Evolutionary conservation across 2,113 vertebrate species (phyloP), one percentile per base, ranked within the genome.

Genomic region (Aix galericulata): DNA sequence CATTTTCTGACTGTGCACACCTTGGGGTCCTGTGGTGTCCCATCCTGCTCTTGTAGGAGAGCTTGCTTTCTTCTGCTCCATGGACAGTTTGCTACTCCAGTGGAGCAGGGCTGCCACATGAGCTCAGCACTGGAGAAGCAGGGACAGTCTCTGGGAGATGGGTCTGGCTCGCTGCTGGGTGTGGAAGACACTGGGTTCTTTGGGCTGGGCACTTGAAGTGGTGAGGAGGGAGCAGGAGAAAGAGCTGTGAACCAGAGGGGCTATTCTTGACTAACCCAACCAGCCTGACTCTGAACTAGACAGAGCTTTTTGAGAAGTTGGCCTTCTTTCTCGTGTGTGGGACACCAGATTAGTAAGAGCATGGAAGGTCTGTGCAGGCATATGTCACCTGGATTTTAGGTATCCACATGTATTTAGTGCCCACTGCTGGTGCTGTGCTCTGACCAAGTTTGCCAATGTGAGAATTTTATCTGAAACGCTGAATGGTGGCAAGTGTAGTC

Each of bases 151-250:
- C 6, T 22, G 29, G 31, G 34, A 63, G 26, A 3, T 13, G 10
- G 16, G n/a, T 13, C 7, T 20, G n/a, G 15, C 5, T 60, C 38
- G 78, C 13, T 1, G 0, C 9, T 13, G 21, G 2, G 21, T 0
- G 0, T 0, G 1, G 64, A 31, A 53, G 9, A 17, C 13, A 38
- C 29, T 3, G 6, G 6, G 0, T 40, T n/a, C 21, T 29, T 68
- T 67, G 27, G 17, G 13, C 12, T 78, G 27, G 25, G 7, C 25
- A 13, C 3, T 59, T 38, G 23, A 52, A 48, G 6, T 9, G 10
- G 21, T 46, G 25, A 17, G 58, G 42, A 80, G 55, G 59, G 20
- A 86, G 27, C 15, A 68, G 4, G 10, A 12, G 58, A 74, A 66
- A 14, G 58, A 74, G 8, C 29, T 59, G 21, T 58, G 15, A 74